phyloP scores from a whole-genome alignment of 2,113 vertebrate genomes.

The Laterallus jamaicensis region DNA sequence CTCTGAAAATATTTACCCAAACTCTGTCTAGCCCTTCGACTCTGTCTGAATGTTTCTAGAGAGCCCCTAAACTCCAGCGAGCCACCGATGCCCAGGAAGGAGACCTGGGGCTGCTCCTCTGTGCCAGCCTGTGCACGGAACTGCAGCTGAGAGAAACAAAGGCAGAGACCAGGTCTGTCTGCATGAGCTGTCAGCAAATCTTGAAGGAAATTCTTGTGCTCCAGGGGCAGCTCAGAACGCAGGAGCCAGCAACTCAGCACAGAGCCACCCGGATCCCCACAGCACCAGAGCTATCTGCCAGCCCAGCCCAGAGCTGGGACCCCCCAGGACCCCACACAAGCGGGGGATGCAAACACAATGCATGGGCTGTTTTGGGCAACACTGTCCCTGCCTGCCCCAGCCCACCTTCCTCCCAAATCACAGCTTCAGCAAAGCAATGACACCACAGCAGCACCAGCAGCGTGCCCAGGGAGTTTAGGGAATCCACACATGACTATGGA shows the following conservation, averaged over 20 bases:
- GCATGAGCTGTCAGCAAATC: not conserved
- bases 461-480: too few species aligned
- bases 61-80: not conserved
- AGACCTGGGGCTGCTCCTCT: not conserved
- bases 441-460: too few species aligned
- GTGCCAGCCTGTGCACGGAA: not conserved
- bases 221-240: constrained; percentile 7
- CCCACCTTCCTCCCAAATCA: too few species aligned
- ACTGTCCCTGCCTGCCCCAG: too few species aligned
- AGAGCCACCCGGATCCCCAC: not conserved
- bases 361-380: too few species aligned
- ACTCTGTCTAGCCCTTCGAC: not conserved
- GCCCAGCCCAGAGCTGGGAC: not conserved
- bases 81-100: not conserved
- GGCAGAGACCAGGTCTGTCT: not conserved
- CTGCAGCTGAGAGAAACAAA: constrained; percentile 1
- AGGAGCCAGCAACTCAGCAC: too few species aligned
- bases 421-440: too few species aligned
- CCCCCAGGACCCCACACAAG: too few species aligned
- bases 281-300: not conserved
- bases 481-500: too few species aligned
- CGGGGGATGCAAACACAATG: too few species aligned
- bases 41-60: not conserved
- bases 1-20: constrained; percentile 63
- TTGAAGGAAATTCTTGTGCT: not conserved